Percentiles rank a stretch among this genome's conserved stretches.
Conservation (phyloP, 2,113 vertebrate genomes). For the Apeltes quadracus region DNA sequence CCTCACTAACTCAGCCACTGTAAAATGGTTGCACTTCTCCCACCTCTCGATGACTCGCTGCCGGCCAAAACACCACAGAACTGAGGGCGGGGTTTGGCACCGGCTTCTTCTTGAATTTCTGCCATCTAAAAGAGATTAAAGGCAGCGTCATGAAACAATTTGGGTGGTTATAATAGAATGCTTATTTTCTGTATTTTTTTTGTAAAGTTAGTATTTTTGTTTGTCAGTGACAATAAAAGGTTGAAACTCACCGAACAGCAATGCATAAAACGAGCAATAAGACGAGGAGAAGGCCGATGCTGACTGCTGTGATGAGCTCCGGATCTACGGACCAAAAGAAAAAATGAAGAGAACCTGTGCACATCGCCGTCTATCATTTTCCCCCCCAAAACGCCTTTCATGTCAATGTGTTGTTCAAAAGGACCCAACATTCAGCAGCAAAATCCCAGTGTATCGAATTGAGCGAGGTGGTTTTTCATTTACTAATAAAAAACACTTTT, state of each 20-base stretch:
- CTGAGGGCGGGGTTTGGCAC: constrained; percentile 72
- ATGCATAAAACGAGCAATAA: constrained; percentile 53
- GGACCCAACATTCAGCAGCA: background rate
- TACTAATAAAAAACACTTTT: background rate
- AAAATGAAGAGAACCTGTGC: background rate
- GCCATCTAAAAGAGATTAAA: constrained; percentile 39
- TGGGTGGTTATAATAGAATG: background rate
- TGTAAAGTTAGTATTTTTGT: too few species aligned
- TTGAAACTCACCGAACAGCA: constrained; percentile 52
- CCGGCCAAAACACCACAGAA: constrained; percentile 57
- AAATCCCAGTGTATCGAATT: background rate
- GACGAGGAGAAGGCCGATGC: constrained; percentile 42
- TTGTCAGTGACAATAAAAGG: background rate
- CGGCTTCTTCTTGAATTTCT: constrained; percentile 51
- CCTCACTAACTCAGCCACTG: background rate
- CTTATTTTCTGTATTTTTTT: background rate
- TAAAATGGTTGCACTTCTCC: background rate
- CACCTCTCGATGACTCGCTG: constrained; percentile 50
- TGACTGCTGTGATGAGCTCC: constrained; percentile 19
- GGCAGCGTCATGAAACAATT: background rate
- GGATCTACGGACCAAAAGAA: constrained; percentile 50
- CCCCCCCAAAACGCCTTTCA: background rate
- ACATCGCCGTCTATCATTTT: background rate
- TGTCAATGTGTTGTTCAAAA: background rate
- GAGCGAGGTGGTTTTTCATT: background rate